Percentiles rank a stretch among this genome's conserved stretches.
Conservation (phyloP, 1,140 invertebrate genomes). For the Brachionus sp. region DNA sequence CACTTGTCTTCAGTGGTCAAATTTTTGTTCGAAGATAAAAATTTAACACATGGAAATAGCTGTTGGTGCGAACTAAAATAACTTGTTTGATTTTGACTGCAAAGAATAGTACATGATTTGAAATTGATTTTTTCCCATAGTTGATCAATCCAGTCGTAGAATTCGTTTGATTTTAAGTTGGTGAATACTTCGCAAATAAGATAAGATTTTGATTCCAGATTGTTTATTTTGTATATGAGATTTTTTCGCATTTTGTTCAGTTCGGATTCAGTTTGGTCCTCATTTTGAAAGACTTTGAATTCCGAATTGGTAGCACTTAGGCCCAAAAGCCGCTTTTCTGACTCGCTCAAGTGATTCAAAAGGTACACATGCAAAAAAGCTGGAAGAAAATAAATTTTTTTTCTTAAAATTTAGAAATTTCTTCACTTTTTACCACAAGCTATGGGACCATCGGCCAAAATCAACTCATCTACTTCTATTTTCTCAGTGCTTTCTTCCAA, state of each 20-base stretch:
- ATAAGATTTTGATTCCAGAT: not conserved
- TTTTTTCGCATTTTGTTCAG: constrained; percentile 16
- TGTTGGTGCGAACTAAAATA: not conserved
- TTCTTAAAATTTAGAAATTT: not conserved
- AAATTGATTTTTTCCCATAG: constrained; percentile 34
- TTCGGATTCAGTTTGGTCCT: not conserved
- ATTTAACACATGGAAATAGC: constrained; percentile 41
- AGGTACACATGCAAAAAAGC: constrained; percentile 41
- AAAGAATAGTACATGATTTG: not conserved
- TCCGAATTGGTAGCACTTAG: constrained; percentile 41
- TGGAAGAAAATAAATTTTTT: not conserved
- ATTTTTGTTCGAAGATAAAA: constrained; percentile 20
- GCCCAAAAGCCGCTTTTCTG: not conserved
- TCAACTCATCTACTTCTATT: constrained; percentile 28
- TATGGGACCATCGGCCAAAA: constrained; percentile 36
- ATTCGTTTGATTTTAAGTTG: constrained; percentile 6
- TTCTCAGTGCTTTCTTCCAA: not conserved
- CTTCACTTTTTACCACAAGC: not conserved
- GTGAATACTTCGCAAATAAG: constrained; percentile 8
- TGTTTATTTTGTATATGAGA: constrained; percentile 11
- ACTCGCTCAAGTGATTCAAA: not conserved
- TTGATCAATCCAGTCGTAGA: constrained; percentile 43
- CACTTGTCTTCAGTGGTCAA: not conserved
- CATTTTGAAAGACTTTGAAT: constrained; percentile 27
- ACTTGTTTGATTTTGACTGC: constrained; percentile 20